Evolutionary conservation across 2,797 vertebrate genomes (phyloP), one percentile per base, ranked within the genome.

Genomic region (Enteromius trimaculatus): DNA sequence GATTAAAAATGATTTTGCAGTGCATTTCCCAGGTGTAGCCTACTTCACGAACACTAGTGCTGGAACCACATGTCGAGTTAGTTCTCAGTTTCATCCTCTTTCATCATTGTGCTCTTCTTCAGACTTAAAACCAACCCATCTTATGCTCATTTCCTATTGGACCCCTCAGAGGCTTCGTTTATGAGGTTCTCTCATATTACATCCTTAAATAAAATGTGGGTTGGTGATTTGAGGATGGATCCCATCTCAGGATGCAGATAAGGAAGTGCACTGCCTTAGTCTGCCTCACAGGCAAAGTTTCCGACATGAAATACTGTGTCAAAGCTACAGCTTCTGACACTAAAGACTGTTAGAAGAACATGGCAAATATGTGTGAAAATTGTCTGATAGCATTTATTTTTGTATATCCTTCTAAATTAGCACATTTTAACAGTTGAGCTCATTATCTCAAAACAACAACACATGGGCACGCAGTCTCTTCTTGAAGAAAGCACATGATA

Each of bases 61-160:
- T 69, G 68, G 42, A 74, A 81, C 83, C 75, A 84, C 53, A 79
- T 39, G 19, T 71, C 60, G 58, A 88, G 81, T 70, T 84, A 77
- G 90, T 88, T 83, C 85, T 86, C 85, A 60, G 79, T 93, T 93
- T 91, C 92, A 91, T 60, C 60, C 14, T 80, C 92, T 94, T 94
- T 93, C 92, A 93, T 93, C 93, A 92, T 87, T 85, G 87, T 64
- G 64, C 72, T 75, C 82, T 85, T 85, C 47, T 70, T 69, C 55
- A 64, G 77, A 83, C 74, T 80, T 70, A 70, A 81, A 58, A 60
- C 51, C 31, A 77, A 71, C 74, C 74, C 80, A 81, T 87, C 80
- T 87, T 79, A 80, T 77, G 77, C 77, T 87, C 80, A 88, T 89
- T 86, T 88, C 85, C 80, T 82, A 7, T 76, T 85, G 90, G 89